Evolutionary conservation across 2,797 vertebrate species (phyloP), one percentile per base, ranked within the genome.

Genomic region (Neoniphon sammara): DNA sequence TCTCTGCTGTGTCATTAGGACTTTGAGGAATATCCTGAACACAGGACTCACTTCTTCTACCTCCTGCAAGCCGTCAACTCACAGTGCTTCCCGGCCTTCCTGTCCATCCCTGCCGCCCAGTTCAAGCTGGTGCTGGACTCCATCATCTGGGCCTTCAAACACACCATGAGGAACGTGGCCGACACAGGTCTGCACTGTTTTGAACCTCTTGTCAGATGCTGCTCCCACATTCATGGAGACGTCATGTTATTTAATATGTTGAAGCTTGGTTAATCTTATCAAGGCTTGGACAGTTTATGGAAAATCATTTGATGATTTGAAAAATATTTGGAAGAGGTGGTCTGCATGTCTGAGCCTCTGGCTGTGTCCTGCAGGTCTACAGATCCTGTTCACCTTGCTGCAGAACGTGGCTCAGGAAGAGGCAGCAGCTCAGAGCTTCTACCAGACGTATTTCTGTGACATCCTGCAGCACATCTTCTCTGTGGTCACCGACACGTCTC

Each of bases 91-190:
- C 96, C 96, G 80, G 96, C 96, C 10, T 97, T 96, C 90, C 91
- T 97, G 86, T 94, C 95, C 82, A 97, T 97, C 90, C 96, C 96
- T 67, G 95, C 96, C 18, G 95, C 95, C 74, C 96, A 97, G 81
- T 97, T 97, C 88, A 97, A 97, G 79, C 93, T 97, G 78, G 96
- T 97, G 81, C 90, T 97, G 88, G 96, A 97, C 92, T 97, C 96
- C 75, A 96, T 97, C 86, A 97, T 97, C 91, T 97, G 96, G 96
- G 96, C 96, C 86, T 97, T 97, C 86, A 97, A 97, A 73, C 96
- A 97, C 85, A 97, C 96, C 23, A 97, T 97, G 96, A 95, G 96
- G 89, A 97, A 97, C 1, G 96, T 97, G 70, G 96, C 96, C 56
- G 96, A 97, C 89, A 97, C 96, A 87, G 96, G 96, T 96, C 15